A percentile compares a stretch with the other conserved stretches of the same genome.
Evolutionary conservation across 2,888 invertebrate species (phyloP).

Genomic region (Onchidella celtica): DNA sequence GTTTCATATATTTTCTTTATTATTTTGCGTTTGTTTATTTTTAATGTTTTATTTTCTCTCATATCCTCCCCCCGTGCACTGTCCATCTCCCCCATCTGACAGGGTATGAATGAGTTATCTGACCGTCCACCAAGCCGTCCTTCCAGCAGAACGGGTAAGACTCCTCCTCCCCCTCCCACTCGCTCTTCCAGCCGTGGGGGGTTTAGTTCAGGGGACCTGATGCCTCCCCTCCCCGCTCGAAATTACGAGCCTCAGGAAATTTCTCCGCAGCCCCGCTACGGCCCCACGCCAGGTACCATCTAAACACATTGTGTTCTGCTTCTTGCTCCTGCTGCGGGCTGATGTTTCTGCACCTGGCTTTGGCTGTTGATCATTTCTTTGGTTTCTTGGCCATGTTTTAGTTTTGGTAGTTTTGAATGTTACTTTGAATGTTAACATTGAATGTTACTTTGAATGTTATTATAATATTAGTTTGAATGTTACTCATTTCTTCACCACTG

Average conservation of each 20-base stretch:
- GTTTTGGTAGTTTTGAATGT: constrained; percentile 6
- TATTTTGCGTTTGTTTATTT: no score
- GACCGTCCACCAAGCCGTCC: constrained; percentile 69
- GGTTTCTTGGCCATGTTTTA: neutral
- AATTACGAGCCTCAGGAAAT: constrained; percentile 72
- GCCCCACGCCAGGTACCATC: constrained; percentile 63
- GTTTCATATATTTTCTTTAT: no score
- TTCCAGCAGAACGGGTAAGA: constrained; percentile 68
- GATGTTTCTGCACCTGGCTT: neutral
- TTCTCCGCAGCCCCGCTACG: constrained; percentile 60
- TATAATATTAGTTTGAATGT: neutral
- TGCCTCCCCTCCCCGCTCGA: constrained; percentile 72
- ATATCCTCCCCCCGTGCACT: neutral
- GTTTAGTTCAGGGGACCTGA: constrained; percentile 34
- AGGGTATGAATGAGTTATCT: constrained; percentile 72
- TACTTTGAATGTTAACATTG: neutral
- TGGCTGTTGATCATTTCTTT: constrained; percentile 3
- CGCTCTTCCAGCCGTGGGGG: constrained; percentile 68
- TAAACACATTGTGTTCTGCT: neutral
- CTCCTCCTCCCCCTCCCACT: constrained; percentile 74
- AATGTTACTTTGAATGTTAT: neutral
- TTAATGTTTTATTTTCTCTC: no score
- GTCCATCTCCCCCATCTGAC: constrained; percentile 28
- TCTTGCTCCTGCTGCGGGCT: neutral
- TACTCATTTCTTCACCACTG: neutral